phyloP scores from a whole-genome alignment of 2,888 invertebrate species.

The Ceriagrion tenellum region DNA sequence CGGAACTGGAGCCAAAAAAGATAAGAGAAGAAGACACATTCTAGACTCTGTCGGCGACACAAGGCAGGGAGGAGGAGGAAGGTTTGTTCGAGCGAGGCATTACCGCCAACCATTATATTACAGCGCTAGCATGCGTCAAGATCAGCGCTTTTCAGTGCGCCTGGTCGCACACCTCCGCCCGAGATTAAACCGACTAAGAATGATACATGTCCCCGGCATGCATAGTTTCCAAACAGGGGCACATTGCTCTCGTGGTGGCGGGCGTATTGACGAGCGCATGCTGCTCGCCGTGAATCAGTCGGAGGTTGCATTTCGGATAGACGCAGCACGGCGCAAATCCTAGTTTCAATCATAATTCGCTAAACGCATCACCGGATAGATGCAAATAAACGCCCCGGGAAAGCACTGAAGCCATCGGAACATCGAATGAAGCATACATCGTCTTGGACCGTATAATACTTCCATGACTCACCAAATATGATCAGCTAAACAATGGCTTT shows the following conservation, averaged over 20 bases:
- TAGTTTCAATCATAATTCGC: neutral
- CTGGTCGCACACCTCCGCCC: neutral
- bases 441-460: no score
- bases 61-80: neutral
- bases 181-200: constrained; percentile 19
- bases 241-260: neutral
- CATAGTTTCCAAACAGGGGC: neutral
- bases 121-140: neutral
- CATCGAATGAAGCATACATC: no score
- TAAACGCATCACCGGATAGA: neutral
- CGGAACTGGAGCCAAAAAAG: neutral
- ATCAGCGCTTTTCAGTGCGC: neutral
- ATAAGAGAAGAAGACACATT: neutral
- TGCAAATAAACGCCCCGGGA: neutral
- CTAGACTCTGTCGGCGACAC: neutral
- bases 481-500: no score
- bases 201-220: neutral
- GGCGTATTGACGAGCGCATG: neutral
- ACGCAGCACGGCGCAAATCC: neutral
- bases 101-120: neutral
- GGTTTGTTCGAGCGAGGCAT: neutral
- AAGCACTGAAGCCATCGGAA: neutral
- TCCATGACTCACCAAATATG: no score
- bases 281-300: neutral
- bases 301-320: neutral